phyloP scores from a whole-genome alignment of 2,113 vertebrate species.

The Etia nguti region DNA sequence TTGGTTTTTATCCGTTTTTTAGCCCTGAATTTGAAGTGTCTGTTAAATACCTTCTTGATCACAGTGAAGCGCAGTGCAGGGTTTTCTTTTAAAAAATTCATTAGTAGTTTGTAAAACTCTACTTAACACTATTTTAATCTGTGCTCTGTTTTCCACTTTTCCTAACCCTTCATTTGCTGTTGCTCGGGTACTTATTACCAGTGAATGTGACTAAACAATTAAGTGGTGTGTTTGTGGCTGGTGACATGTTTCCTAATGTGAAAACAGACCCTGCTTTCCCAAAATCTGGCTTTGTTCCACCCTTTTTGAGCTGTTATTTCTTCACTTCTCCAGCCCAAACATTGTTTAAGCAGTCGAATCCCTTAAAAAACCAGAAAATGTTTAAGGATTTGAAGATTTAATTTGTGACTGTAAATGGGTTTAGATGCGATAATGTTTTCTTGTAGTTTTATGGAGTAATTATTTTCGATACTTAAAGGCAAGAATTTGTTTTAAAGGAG shows the following conservation, averaged over 20 bases:
- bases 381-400: neutral
- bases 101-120: neutral
- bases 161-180: neutral
- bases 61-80: neutral
- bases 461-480: neutral
- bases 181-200: neutral
- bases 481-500: neutral
- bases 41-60: neutral
- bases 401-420: neutral
- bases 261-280: neutral
- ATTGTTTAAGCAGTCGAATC: neutral
- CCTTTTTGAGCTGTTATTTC: neutral
- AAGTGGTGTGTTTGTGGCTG: neutral
- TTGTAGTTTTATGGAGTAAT: neutral
- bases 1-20: neutral
- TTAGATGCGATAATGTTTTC: neutral
- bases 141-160: neutral
- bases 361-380: neutral
- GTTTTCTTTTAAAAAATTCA: fast-evolving
- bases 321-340: neutral
- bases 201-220: neutral
- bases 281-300: neutral
- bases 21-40: neutral
- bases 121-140: neutral
- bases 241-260: neutral